Evolutionary conservation across 2,888 invertebrate species (phyloP).

Genomic region (Epistrophella euchroma): DNA sequence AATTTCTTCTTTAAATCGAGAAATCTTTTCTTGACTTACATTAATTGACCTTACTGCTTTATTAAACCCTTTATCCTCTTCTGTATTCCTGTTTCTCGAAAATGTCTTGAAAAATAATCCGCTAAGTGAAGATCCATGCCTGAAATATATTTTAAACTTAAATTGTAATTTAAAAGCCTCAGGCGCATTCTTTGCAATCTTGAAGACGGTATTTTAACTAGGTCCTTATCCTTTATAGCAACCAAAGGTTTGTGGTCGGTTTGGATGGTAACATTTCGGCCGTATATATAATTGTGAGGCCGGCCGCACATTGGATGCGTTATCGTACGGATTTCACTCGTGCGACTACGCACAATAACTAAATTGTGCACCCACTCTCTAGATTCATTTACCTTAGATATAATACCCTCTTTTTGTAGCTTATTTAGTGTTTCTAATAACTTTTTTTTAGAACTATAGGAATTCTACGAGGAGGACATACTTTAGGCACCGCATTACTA

Average conservation of each 20-base stretch:
- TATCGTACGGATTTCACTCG: neutral
- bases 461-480: no score
- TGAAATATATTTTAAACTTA: neutral
- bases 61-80: neutral
- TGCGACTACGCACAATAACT: no score
- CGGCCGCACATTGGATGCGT: neutral
- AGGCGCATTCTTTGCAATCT: neutral
- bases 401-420: no score
- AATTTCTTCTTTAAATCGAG: no score
- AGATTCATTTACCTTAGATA: no score
- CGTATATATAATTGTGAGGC: neutral
- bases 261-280: neutral
- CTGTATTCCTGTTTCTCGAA: neutral
- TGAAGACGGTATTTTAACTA: neutral
- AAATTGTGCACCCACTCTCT: no score
- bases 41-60: neutral
- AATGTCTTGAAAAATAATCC: neutral
- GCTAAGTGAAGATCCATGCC: neutral
- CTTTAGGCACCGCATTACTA: no score
- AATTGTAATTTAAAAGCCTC: neutral
- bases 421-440: no score
- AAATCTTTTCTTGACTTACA: no score
- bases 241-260: neutral
- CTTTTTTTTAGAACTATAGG: no score
- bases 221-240: neutral